Evolutionary conservation across 2,113 vertebrate species (phyloP).

Genomic region (Microtus richardsoni): DNA sequence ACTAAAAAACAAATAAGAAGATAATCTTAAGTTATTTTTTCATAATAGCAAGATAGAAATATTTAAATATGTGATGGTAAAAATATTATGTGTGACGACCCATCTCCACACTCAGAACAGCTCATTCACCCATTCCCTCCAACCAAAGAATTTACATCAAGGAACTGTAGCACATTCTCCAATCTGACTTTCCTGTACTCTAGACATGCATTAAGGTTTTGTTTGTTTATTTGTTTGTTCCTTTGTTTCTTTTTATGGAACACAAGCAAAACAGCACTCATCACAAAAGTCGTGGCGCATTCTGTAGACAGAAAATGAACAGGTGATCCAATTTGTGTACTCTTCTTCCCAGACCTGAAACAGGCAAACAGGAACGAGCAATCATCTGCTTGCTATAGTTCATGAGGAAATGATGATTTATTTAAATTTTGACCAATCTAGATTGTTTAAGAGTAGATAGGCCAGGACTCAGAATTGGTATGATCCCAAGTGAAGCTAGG

Average conservation of each 20-base stretch:
- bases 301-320: neutral
- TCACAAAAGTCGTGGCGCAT: neutral
- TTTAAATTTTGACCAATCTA: neutral
- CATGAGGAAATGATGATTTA: neutral
- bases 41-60: neutral
- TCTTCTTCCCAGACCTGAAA: neutral
- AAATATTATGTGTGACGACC: conserved; percentile 1
- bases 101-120: neutral
- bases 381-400: neutral
- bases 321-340: neutral
- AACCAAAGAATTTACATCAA: neutral
- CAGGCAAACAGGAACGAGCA: neutral
- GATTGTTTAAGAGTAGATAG: neutral
- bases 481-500: neutral
- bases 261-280: neutral
- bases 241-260: neutral
- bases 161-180: neutral
- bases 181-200: neutral
- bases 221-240: neutral
- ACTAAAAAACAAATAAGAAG: conserved; percentile 74
- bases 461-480: neutral
- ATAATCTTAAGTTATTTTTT: conserved; percentile 54
- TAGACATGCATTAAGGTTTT: neutral
- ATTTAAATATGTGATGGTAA: neutral
- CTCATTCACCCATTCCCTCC: neutral